These are phyloP conservation scores for Poecilia gillii DNA, from an alignment of 2,797 vertebrate genomes.

Conservation along the genomic window DNA sequence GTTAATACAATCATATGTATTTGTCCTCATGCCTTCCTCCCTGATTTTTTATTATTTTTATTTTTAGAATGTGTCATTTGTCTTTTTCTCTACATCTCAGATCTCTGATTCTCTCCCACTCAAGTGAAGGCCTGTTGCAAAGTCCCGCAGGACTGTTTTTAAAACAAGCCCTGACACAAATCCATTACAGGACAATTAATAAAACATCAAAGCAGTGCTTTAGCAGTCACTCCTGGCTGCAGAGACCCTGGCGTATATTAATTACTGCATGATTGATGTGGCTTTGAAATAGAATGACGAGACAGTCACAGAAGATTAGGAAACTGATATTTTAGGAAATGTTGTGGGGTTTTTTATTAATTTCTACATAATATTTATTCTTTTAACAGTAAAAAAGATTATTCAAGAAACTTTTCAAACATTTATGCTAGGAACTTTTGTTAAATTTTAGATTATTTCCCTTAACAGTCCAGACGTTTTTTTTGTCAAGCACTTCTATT, in stretches of 20 bases:
- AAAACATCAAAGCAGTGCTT: slow-evolving; percentile 38
- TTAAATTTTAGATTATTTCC: neutral
- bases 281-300: slow-evolving; percentile 7
- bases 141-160: slow-evolving; percentile 24
- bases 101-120: neutral
- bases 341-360: neutral
- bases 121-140: neutral
- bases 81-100: neutral
- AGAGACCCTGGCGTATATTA: slow-evolving; percentile 22
- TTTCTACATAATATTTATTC: neutral
- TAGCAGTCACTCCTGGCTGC: slow-evolving; percentile 17
- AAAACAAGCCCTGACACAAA: slow-evolving; percentile 22
- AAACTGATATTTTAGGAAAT: slow-evolving; percentile 19
- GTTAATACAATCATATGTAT: neutral
- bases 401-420: neutral
- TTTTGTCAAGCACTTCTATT: neutral
- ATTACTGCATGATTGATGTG: slow-evolving; percentile 29
- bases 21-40: neutral
- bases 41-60: neutral
- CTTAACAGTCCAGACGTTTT: neutral
- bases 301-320: slow-evolving; percentile 20
- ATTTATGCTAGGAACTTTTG: neutral
- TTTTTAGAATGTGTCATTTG: neutral
- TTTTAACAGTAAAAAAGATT: neutral
- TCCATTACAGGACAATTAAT: slow-evolving; percentile 30